phyloP scores from a whole-genome alignment of 2,797 vertebrate genomes.

The Rhadinocentrus ornatus region DNA sequence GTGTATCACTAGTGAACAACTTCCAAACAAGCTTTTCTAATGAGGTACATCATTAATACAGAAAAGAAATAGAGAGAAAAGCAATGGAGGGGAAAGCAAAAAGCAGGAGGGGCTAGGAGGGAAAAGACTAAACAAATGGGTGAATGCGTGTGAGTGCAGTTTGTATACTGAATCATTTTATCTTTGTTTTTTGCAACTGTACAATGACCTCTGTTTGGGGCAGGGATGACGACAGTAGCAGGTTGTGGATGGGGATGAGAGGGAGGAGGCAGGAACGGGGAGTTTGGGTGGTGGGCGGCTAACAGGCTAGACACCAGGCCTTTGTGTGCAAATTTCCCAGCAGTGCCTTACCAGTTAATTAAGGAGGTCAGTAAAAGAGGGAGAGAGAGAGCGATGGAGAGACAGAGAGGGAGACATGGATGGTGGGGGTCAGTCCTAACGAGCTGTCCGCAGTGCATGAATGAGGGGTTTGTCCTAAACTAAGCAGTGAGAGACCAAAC shows the following conservation, averaged over 20 bases:
- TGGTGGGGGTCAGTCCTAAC: constrained; percentile 86
- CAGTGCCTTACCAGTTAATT: constrained; percentile 94
- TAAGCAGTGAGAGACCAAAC: constrained; percentile 86
- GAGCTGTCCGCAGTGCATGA: constrained; percentile 89
- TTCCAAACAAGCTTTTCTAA: constrained; percentile 86
- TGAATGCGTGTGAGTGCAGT: constrained; percentile 62
- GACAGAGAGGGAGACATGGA: constrained; percentile 43
- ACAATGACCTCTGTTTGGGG: constrained; percentile 73
- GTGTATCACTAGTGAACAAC: constrained; percentile 88
- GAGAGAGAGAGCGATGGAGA: constrained; percentile 53
- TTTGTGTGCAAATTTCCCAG: constrained; percentile 99
- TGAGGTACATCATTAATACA: constrained; percentile 82
- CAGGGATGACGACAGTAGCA: constrained; percentile 60
- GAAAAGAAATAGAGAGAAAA: constrained; percentile 52
- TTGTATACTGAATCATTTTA: constrained; percentile 72
- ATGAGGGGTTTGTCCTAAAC: constrained; percentile 96
- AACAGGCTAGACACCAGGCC: constrained; percentile 81
- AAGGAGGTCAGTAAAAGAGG: constrained; percentile 90
- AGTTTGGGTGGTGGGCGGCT: constrained; percentile 74
- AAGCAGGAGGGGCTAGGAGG: constrained; percentile 51
- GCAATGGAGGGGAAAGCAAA: constrained; percentile 41
- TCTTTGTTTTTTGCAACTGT: constrained; percentile 76
- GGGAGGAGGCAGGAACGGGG: constrained; percentile 49
- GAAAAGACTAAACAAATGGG: constrained; percentile 55
- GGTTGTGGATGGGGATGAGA: constrained; percentile 58